Base-by-base conservation (phyloP, 2,888 invertebrate species). In the Tiphia femorata region DNA sequence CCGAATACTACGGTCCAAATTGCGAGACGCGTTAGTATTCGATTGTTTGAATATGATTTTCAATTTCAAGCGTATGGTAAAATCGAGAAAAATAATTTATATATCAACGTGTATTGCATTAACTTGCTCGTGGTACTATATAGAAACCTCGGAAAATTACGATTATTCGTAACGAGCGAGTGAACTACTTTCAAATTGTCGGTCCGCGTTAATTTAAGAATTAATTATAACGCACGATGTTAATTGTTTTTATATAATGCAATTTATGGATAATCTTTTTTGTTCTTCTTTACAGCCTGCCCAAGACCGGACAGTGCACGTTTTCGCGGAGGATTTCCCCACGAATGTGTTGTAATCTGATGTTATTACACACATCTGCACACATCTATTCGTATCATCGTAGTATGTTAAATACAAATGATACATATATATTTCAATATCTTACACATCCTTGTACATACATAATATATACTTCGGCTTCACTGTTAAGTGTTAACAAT, bases 261-360 rank as follows among this genome's bases (percentile, higher is more conserved):
- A 23, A 42, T 5, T 27, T 14, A 33, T 14, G 14, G 25, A 10
- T 21, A 35, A 21, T 8, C 6, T 7, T 49, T 40, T 27, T 27
- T 12, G 17, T 16, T 76, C 12, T 76, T 77, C 81, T 67, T 88
- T 89, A 46, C 86, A 91, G 91, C 87, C 12, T 91, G 91, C 72
- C 89, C 91, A 2, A 84, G 71, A 50, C 63, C 79, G 12, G 74
- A 73, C 41, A 73, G 72, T 56, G 64, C 62, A 82, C 49, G 86
- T 84, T 49, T 78, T 77, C 66, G 85, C 79, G 64, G 87, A 85
- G 82, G 86, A 20, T 90, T 88, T 72, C 90, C 90, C 0, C 88
- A 89, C 77, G 91, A 91, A 76, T 91, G 91, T 78, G 86, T 91
- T 71, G 87, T 90, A 60, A 91, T 91, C 79, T 91, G 83, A 88